Percentiles rank a stretch among this genome's conserved stretches.
Conservation (phyloP, 2,113 vertebrate genomes). For the Anhinga anhinga region DNA sequence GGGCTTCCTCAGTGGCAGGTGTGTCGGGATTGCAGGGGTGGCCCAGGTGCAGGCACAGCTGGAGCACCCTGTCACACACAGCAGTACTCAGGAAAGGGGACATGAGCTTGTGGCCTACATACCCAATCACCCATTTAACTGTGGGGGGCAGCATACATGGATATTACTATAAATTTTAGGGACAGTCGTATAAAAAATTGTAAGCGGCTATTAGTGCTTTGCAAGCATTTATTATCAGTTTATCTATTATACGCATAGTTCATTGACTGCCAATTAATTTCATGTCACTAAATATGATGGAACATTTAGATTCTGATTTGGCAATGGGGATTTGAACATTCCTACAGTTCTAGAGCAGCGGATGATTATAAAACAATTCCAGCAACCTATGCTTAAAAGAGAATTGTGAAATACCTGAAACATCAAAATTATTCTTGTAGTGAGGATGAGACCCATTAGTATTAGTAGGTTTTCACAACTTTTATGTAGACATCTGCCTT, state of each 20-base stretch:
- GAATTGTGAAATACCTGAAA: neutral
- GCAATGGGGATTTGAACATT: neutral
- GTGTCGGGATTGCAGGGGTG: neutral
- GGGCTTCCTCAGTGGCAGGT: neutral
- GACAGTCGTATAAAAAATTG: fast-evolving
- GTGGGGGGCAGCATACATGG: neutral
- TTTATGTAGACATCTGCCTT: neutral
- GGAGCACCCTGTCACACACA: neutral
- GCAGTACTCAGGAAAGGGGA: neutral
- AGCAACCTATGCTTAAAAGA: neutral
- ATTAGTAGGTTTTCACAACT: neutral
- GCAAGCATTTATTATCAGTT: neutral
- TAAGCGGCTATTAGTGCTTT: neutral
- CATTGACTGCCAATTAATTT: neutral
- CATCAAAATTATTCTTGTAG: neutral
- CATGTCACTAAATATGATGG: neutral
- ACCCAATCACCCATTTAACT: neutral
- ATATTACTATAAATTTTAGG: neutral
- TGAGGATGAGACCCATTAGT: neutral
- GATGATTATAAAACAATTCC: neutral
- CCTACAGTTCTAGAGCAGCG: neutral
- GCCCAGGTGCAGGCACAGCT: neutral
- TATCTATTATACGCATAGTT: neutral
- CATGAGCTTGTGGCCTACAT: neutral
- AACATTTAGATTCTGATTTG: neutral